Evolutionary conservation across 2,888 invertebrate species (phyloP).

Genomic region (Aromia moschata): DNA sequence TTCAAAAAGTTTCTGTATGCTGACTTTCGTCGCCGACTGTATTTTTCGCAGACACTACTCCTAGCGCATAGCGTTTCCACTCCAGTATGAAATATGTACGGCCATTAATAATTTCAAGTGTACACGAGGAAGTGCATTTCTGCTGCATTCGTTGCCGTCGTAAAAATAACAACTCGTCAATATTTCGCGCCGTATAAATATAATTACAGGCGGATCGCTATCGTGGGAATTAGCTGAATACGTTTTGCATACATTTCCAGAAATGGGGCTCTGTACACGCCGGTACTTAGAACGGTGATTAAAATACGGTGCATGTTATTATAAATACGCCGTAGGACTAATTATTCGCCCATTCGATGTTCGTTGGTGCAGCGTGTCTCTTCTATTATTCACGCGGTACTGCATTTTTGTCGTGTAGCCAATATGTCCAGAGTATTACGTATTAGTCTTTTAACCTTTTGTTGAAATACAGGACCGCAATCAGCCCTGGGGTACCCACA

Average conservation of each 20-base stretch:
- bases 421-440: too few species aligned
- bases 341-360: neutral
- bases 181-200: neutral
- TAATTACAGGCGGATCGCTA: slow-evolving; percentile 1
- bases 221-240: slow-evolving; percentile 27
- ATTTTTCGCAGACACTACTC: too few species aligned
- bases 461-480: too few species aligned
- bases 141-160: neutral
- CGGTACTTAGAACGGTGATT: slow-evolving; percentile 15
- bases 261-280: slow-evolving; percentile 15
- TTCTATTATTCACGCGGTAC: too few species aligned
- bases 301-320: slow-evolving; percentile 22
- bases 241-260: slow-evolving; percentile 27
- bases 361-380: slow-evolving; percentile 1
- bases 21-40: too few species aligned
- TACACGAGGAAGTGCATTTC: neutral
- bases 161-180: neutral
- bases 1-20: too few species aligned
- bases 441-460: too few species aligned
- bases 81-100: too few species aligned
- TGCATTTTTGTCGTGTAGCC: too few species aligned
- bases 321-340: slow-evolving; percentile 8
- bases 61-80: too few species aligned
- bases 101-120: too few species aligned
- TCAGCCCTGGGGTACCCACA: too few species aligned